A percentile compares a stretch with the other conserved stretches of the same genome.
phyloP scores from a whole-genome alignment of 2,888 invertebrate genomes.

The Sinhomidia bicolor region DNA sequence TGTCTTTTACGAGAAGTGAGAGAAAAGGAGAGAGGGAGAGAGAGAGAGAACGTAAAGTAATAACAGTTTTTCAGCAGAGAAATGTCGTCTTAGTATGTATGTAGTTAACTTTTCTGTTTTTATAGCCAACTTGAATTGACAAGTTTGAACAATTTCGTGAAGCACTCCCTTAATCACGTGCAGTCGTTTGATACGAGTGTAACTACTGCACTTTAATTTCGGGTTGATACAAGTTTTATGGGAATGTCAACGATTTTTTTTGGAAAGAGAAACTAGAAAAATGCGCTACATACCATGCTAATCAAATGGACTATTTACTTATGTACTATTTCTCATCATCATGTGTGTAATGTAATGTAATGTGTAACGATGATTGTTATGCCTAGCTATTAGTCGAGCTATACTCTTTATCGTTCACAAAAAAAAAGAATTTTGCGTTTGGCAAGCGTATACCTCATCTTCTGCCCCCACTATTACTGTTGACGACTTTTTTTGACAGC shows the following conservation, averaged over 20 bases:
- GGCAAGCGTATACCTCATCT: not conserved
- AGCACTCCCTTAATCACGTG: conserved; percentile 4
- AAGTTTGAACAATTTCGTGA: conserved; percentile 39
- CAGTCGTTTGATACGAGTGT: not conserved
- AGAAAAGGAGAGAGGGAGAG: no score
- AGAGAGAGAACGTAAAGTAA: not conserved
- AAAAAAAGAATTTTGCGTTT: no score
- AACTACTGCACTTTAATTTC: not conserved
- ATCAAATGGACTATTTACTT: not conserved
- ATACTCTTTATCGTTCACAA: no score
- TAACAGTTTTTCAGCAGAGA: conserved; percentile 3
- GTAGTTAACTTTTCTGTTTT: no score
- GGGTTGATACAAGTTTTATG: not conserved
- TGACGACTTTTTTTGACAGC: not conserved
- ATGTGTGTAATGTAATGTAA: no score
- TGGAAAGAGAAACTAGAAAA: not conserved
- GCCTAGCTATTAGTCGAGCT: no score
- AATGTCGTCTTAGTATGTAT: no score
- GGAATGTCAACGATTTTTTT: not conserved
- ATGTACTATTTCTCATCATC: not conserved
- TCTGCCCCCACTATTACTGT: not conserved
- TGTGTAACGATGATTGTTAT: not conserved
- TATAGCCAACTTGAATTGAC: conserved; percentile 34
- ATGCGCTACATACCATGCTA: not conserved
- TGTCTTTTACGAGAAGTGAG: conserved; percentile 47